phyloP scores from a whole-genome alignment of 2,113 vertebrate species.

The Callochromis pleurospilus region DNA sequence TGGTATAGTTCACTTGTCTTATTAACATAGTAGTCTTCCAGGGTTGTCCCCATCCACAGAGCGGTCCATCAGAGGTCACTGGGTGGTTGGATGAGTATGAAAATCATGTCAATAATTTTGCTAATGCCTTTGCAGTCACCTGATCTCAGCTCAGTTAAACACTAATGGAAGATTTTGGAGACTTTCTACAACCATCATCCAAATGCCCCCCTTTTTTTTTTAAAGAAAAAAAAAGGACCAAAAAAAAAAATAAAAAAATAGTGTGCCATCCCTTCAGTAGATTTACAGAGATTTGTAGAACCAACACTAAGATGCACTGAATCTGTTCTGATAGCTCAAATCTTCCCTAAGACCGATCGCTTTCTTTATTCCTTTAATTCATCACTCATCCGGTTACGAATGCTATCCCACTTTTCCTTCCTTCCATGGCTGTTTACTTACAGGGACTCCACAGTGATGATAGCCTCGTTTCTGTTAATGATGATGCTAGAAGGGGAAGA shows the following conservation, averaged over 20 bases:
- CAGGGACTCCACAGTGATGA: constrained; percentile 59
- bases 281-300: not conserved
- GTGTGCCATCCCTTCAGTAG: not conserved
- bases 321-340: not conserved
- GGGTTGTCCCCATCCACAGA: not conserved
- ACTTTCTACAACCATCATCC: not conserved
- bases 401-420: not conserved
- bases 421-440: constrained; percentile 16
- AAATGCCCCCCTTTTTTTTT: rapidly evolving
- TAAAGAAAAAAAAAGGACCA: rapidly evolving
- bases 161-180: not conserved
- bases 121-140: not conserved
- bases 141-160: not conserved
- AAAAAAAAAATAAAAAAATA: not conserved
- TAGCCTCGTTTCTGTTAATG: constrained; percentile 35
- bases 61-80: not conserved
- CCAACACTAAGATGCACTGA: not conserved
- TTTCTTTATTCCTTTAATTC: not conserved
- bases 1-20: not conserved
- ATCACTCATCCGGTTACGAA: not conserved
- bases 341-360: not conserved
- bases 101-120: not conserved
- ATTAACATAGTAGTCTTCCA: not conserved
- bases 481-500: constrained; percentile 2
- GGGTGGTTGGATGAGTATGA: not conserved